Evolutionary conservation across 1,140 invertebrate species (phyloP).

Genomic region (Drosophila biarmipes): DNA sequence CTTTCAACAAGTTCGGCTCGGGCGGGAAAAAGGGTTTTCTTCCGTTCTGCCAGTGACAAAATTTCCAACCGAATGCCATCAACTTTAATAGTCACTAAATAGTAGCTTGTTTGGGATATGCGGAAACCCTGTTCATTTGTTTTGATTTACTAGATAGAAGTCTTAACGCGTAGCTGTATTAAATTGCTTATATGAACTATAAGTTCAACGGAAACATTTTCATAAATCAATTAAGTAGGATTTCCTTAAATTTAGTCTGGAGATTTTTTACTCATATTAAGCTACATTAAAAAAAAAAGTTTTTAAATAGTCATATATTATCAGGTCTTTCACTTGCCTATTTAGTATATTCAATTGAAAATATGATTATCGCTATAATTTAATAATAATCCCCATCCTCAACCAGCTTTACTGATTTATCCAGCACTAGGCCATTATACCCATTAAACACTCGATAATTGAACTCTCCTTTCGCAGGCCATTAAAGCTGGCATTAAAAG

Average conservation of each 20-base stretch:
- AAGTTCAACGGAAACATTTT: no score
- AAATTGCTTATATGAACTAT: no score
- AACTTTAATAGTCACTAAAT: slow-evolving; percentile 49
- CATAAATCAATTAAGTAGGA: no score
- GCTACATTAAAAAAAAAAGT: no score
- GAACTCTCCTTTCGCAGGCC: slow-evolving; percentile 23
- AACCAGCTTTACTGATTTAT: neutral
- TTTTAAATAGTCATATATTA: no score
- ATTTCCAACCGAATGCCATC: slow-evolving; percentile 26
- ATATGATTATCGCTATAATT: neutral
- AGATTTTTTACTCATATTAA: no score
- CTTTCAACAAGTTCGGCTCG: slow-evolving; percentile 51
- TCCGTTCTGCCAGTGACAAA: slow-evolving; percentile 31
- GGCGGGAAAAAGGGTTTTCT: slow-evolving; percentile 12
- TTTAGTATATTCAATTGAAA: no score
- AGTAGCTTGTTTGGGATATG: neutral
- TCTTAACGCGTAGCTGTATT: neutral
- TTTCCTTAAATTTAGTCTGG: no score
- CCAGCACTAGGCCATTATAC: neutral
- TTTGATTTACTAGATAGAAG: neutral
- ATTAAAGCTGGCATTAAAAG: slow-evolving; percentile 28
- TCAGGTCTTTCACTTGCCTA: no score
- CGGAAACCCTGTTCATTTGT: neutral
- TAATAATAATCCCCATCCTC: neutral
- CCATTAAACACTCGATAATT: slow-evolving; percentile 18